Conservation (phyloP, 1,140 invertebrate species). For the Doryteuthis pealeii region DNA sequence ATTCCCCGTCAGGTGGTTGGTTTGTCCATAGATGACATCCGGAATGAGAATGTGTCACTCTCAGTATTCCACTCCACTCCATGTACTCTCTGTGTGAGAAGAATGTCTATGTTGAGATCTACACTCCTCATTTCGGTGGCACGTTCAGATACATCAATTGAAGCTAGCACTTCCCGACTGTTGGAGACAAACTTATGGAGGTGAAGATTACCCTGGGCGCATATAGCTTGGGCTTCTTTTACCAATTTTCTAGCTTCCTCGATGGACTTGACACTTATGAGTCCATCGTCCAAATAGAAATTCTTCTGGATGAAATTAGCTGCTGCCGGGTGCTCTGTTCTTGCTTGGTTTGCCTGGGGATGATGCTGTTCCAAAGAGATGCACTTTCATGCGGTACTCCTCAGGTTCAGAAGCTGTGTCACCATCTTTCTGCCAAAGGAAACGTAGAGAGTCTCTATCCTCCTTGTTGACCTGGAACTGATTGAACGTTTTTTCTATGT, state of each 20-base stretch:
- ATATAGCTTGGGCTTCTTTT: slow-evolving; percentile 9
- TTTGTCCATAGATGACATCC: too few relatives aligned
- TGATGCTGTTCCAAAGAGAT: slow-evolving; percentile 31
- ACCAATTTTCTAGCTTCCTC: slow-evolving; percentile 21
- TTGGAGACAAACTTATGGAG: too few relatives aligned
- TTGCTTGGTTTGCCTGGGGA: slow-evolving; percentile 25
- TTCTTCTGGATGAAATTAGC: slow-evolving; percentile 19
- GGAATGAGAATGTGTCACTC: too few relatives aligned
- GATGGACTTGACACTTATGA: slow-evolving; percentile 18
- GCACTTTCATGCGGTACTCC: slow-evolving; percentile 30
- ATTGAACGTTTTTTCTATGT: slow-evolving; percentile 36
- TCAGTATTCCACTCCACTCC: too few relatives aligned
- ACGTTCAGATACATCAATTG: too few relatives aligned
- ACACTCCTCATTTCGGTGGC: too few relatives aligned
- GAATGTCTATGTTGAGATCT: too few relatives aligned
- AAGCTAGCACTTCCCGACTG: too few relatives aligned
- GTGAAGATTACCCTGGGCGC: slow-evolving; percentile 20
- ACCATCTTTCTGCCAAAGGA: slow-evolving; percentile 28
- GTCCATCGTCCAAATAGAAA: slow-evolving; percentile 36
- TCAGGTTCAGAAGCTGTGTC: slow-evolving; percentile 16
- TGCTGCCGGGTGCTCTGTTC: slow-evolving; percentile 1
- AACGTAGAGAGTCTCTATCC: slow-evolving; percentile 21
- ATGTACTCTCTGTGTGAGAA: too few relatives aligned
- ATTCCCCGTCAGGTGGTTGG: too few relatives aligned
- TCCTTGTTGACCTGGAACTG: slow-evolving; percentile 19